Base-by-base conservation (phyloP, 2,888 invertebrate genomes). In the Cephus runcator region DNA sequence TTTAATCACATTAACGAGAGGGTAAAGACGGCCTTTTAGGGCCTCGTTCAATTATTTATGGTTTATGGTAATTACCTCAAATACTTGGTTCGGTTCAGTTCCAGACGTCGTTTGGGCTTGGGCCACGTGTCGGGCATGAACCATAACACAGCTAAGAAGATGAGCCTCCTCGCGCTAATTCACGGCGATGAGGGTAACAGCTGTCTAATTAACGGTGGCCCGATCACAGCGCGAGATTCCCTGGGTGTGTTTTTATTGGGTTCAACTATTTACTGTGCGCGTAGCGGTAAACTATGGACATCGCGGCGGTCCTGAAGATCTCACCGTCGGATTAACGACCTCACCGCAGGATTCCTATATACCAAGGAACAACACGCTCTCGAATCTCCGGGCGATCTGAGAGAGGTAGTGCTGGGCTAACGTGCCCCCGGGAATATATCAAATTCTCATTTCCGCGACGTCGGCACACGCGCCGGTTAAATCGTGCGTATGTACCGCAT, bases 281-380 rank as follows among this genome's bases (percentile, higher is more conserved):
- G 73, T 85, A 85, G 81, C 85, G 85, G 85, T 85, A 86, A 80
- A 33, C 75, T 81, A 79, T 85, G 85, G 84, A 85, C 81, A 82
- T 79, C 79, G 81, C 75, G 82, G 71, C 71, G 31, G 33, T 31
- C 71, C 71, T 33, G 71, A 85, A 87, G 87, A 87, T 87, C 87
- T 86, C 86, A 86, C 83, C 86, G 84, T 87, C 88, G 85, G 88
- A 88, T 88, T 88, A 88, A 88, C 85, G 88, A 88, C 88, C 88
- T 87, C 87, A 83, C 81, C 80, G 85, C 77, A 84, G 79, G 86
- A 85, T 85, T 85, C 82, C 86, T 85, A 85, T 85, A 85, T 85
- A 84, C 83, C 83, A 23, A 75, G 76, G 79, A 75, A 75, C 73
- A 34, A 36, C 74, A 36, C 35, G 36, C 12, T 34, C 74, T 74